Evolutionary conservation across 1,140 invertebrate genomes (phyloP).

Genomic region (Drusus annulatus): DNA sequence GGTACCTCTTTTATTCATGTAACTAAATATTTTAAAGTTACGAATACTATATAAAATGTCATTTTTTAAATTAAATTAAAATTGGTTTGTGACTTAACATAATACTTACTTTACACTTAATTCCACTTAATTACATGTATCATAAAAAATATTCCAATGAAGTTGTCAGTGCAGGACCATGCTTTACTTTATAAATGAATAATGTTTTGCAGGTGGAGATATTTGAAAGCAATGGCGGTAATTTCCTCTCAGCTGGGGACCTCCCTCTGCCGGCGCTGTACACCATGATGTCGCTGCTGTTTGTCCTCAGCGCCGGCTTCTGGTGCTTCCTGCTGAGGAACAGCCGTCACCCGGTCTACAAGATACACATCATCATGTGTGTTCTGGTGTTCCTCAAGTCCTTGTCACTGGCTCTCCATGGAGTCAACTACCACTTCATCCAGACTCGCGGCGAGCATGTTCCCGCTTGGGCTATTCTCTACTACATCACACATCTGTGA

Average conservation of each 20-base stretch:
- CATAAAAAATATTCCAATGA: no score
- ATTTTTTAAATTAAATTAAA: no score
- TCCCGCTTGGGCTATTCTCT: constrained; percentile 97
- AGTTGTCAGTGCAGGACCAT: no score
- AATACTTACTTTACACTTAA: no score
- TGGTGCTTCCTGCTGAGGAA: constrained; percentile 93
- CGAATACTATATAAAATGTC: no score
- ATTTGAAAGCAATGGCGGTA: constrained; percentile 87
- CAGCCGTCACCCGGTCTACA: constrained; percentile 91
- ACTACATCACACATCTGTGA: constrained; percentile 96
- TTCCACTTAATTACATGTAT: no score
- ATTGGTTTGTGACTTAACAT: no score
- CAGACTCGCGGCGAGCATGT: constrained; percentile 94
- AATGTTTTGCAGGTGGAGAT: constrained; percentile 80
- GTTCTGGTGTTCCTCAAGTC: constrained; percentile 94
- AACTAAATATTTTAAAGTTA: no score
- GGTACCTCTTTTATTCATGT: no score
- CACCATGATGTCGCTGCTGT: constrained; percentile 92
- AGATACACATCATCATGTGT: constrained; percentile 98
- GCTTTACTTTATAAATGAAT: no score
- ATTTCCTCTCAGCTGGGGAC: constrained; percentile 97
- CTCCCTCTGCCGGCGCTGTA: constrained; percentile 95
- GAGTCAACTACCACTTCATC: constrained; percentile 97
- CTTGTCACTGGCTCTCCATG: constrained; percentile 94
- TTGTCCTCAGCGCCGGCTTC: constrained; percentile 89